Percentiles rank a stretch among this genome's conserved stretches.
These are phyloP conservation scores for Diachasma alloeum DNA, from an alignment of 1,140 invertebrate genomes.

Conservation along the genomic window DNA sequence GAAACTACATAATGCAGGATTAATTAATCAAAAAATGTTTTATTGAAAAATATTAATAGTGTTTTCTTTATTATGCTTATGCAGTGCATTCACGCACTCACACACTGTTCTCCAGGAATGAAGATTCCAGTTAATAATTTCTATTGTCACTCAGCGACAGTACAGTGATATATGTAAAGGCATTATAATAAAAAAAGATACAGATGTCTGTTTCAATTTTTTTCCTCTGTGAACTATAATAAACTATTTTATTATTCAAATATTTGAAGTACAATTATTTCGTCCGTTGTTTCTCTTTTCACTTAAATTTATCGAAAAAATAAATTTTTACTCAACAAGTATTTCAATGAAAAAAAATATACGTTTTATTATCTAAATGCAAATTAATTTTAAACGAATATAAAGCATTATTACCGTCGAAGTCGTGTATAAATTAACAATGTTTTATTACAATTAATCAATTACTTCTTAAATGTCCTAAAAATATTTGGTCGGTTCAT, in stretches of 20 bases:
- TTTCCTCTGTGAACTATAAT: slow-evolving; percentile 66
- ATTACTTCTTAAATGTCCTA: slow-evolving; percentile 50
- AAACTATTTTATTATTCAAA: slow-evolving; percentile 66
- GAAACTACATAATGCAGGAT: neutral
- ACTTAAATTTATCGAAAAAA: neutral
- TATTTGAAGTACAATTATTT: slow-evolving; percentile 16
- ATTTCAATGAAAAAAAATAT: slow-evolving; percentile 9
- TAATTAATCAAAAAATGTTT: neutral
- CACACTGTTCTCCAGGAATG: slow-evolving; percentile 27
- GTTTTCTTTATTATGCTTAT: neutral
- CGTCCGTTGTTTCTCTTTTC: neutral
- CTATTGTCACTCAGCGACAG: slow-evolving; percentile 57
- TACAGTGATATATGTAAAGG: slow-evolving; percentile 61
- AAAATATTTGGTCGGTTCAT: slow-evolving; percentile 65
- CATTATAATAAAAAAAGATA: slow-evolving; percentile 48
- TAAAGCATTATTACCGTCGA: slow-evolving; percentile 12
- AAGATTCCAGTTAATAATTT: slow-evolving; percentile 41
- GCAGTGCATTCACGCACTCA: slow-evolving; percentile 19
- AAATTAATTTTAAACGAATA: slow-evolving; percentile 7
- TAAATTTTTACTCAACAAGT: slow-evolving; percentile 1
- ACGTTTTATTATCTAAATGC: slow-evolving; percentile 4
- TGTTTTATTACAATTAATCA: neutral
- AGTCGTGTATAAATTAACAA: slow-evolving; percentile 7
- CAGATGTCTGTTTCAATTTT: slow-evolving; percentile 38
- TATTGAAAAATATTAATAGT: slow-evolving; percentile 6